Conservation (phyloP, 53 echinoderm and acorn worm species). For the Holothuria scabra region DNA sequence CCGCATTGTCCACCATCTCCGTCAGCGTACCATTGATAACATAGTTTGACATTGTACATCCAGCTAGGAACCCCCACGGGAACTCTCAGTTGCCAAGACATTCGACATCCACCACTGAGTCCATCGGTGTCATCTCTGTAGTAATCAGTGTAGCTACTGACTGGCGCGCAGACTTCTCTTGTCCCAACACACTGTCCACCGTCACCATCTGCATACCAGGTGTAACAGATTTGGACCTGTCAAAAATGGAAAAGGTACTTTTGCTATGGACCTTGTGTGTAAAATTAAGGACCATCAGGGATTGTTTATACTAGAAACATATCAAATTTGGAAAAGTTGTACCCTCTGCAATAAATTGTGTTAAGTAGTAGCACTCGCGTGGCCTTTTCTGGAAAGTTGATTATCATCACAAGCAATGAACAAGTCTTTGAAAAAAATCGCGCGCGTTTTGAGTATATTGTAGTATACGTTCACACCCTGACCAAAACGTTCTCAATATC, state of each 20-base stretch:
- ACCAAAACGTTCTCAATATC: background rate
- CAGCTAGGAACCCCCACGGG: conserved; percentile 1
- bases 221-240: conserved; percentile 8
- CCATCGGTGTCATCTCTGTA: conserved; percentile 12
- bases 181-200: background rate
- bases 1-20: conserved; percentile 13
- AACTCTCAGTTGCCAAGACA: conserved; percentile 1
- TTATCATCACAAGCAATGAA: too few relatives aligned
- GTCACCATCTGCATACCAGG: conserved; percentile 4
- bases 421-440: too few relatives aligned
- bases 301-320: background rate
- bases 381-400: too few relatives aligned
- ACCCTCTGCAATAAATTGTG: too few relatives aligned
- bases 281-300: background rate
- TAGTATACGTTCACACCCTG: background rate
- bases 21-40: conserved; percentile 8
- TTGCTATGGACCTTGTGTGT: background rate
- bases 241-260: conserved; percentile 11
- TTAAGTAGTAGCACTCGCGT: too few relatives aligned
- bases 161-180: conserved; percentile 1
- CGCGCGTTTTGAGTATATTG: too few relatives aligned
- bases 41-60: conserved; percentile 12
- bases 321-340: too few relatives aligned
- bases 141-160: conserved; percentile 12
- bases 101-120: conserved; percentile 9